Evolutionary conservation across 2,797 vertebrate species (phyloP).

Genomic region (Vireo griseus): DNA sequence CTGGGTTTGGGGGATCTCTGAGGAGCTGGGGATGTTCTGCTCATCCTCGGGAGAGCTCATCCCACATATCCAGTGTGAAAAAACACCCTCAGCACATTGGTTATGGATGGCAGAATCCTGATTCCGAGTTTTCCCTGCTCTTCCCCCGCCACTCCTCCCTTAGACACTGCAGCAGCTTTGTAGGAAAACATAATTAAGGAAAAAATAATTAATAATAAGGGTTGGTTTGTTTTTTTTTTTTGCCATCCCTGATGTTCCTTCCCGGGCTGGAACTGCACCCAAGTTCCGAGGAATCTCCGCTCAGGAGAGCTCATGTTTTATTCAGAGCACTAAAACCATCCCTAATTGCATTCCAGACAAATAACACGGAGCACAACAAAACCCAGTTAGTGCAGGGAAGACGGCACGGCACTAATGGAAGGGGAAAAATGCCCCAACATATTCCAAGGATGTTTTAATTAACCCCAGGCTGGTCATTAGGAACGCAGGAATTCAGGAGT

Average conservation of each 20-base stretch:
- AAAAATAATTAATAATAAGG: background rate
- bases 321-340: background rate
- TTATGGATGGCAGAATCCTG: background rate
- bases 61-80: accelerated
- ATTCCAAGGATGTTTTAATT: conserved; percentile 21
- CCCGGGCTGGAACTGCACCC: background rate
- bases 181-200: background rate
- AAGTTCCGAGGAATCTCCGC: background rate
- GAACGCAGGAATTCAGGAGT: background rate
- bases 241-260: background rate
- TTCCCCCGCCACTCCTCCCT: background rate
- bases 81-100: accelerated
- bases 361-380: background rate
- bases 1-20: background rate
- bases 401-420: background rate
- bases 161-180: background rate
- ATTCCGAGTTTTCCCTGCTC: background rate
- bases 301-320: conserved; percentile 37
- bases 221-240: background rate
- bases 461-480: conserved; percentile 10
- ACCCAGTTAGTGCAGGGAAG: background rate
- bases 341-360: conserved; percentile 14
- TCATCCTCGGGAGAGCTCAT: background rate
- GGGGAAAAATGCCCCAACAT: background rate
- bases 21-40: background rate